These are phyloP conservation scores for Poeciliopsis turneri DNA, from an alignment of 2,797 vertebrate genomes.

Conservation along the genomic window DNA sequence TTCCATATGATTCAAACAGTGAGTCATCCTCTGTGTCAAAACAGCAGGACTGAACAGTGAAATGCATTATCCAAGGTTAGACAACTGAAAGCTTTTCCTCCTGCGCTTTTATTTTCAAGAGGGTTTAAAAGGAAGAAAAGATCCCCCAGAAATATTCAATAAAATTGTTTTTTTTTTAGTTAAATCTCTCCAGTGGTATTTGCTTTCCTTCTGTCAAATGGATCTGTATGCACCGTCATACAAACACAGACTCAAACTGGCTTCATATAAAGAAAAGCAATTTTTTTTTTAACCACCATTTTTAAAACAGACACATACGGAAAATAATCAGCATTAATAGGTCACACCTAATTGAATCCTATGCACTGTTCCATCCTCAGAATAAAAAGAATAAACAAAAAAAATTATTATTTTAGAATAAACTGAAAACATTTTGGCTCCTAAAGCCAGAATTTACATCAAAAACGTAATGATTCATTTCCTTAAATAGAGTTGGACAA, in stretches of 20 bases:
- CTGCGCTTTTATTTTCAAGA: neutral
- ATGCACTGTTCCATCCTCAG: neutral
- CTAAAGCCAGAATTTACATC: slow-evolving; percentile 5
- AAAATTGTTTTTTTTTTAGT: neutral
- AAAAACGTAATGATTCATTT: slow-evolving; percentile 15
- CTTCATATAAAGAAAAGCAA: slow-evolving; percentile 14
- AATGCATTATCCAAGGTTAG: slow-evolving; percentile 38
- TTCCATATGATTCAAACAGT: slow-evolving; percentile 4
- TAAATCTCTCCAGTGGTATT: slow-evolving; percentile 46
- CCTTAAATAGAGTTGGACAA: slow-evolving; percentile 27
- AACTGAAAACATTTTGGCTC: slow-evolving; percentile 24
- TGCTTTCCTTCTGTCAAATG: slow-evolving; percentile 24
- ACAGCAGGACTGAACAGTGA: slow-evolving; percentile 5
- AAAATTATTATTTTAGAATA: slow-evolving; percentile 18
- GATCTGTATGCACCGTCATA: neutral
- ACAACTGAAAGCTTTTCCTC: slow-evolving; percentile 17
- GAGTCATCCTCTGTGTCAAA: slow-evolving; percentile 15
- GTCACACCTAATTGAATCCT: neutral
- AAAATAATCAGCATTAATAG: neutral
- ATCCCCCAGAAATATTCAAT: neutral
- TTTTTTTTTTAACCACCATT: slow-evolving; percentile 22
- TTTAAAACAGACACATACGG: neutral
- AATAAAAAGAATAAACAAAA: slow-evolving; percentile 30
- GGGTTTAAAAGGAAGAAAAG: neutral
- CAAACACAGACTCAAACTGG: slow-evolving; percentile 23